Evolutionary conservation across 2,797 vertebrate species (phyloP), one percentile per base, ranked within the genome.

Genomic region (Catostomus latipinnis): DNA sequence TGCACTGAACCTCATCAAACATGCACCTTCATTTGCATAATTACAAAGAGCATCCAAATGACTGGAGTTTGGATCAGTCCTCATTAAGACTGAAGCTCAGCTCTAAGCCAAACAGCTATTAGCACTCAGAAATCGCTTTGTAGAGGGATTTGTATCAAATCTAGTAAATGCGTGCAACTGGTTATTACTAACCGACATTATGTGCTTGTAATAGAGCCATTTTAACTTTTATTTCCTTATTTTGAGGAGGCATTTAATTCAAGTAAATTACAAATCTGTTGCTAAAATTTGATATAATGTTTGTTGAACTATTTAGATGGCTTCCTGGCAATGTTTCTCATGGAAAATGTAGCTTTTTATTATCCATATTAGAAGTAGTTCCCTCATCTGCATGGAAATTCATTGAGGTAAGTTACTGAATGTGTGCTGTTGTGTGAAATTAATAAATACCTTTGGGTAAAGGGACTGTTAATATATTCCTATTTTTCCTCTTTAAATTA

Each of bases 361-460:
- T 83, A 85, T 87, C 57, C 58, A 56, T 74, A 74, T 71, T 82
- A 74, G 70, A 16, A 81, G 67, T 65, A 54, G 75, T 86, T 74
- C 49, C 76, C 79, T 80, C 87, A 83, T 81, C 86, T 88, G 75
- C 80, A 89, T 87, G 87, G 83, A 88, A 72, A 75, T 53, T 71
- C 70, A 76, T 78, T 88, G 89, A 88, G 90, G 71, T 85, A 80
- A 78, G 80, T 84, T 82, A 52, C 80, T 84, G 81, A 87, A 85
- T 88, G 82, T 80, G 78, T 88, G 86, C 85, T 84, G 88, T 88
- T 63, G 83, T 91, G 87, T 76, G 84, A 89, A 87, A 90, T 91
- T 90, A 91, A 92, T 92, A 91, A 92, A 92, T 88, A 85, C 90
- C 90, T 88, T 68, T 22, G 85, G 87, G 89, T 87, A 87, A 88